These are phyloP conservation scores for Lycaena phlaeas DNA, from an alignment of 2,888 invertebrate genomes.

Conservation along the genomic window DNA sequence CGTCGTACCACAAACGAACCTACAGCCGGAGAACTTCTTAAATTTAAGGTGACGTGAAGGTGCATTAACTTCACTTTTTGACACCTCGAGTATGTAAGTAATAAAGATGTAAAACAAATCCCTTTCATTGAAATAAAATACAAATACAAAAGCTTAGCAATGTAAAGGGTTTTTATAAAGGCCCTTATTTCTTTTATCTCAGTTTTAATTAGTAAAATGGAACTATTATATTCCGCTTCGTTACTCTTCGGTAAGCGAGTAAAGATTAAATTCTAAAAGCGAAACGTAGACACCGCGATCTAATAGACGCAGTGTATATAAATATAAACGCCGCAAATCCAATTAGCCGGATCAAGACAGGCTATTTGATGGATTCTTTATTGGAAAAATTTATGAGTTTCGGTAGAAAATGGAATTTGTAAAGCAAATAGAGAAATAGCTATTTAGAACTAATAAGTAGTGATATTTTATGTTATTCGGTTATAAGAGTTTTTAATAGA, in stretches of 20 bases:
- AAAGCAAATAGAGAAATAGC: background rate
- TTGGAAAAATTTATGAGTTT: conserved; percentile 30
- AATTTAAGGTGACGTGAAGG: conserved; percentile 54
- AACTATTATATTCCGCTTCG: conserved; percentile 55
- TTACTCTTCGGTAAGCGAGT: conserved; percentile 31
- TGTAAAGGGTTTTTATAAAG: conserved; percentile 11
- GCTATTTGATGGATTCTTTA: conserved; percentile 35
- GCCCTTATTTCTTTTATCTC: conserved; percentile 23
- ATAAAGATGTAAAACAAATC: background rate
- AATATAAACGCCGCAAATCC: conserved; percentile 35
- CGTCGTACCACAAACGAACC: conserved; percentile 43
- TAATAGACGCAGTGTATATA: conserved; percentile 22
- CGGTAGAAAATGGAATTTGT: background rate
- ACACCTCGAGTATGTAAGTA: background rate
- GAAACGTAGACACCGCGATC: conserved; percentile 21
- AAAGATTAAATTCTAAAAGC: conserved; percentile 46
- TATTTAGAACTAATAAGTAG: too few relatives aligned
- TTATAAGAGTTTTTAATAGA: too few relatives aligned
- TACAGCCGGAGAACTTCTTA: conserved; percentile 64
- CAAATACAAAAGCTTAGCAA: conserved; percentile 46
- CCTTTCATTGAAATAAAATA: conserved; percentile 39
- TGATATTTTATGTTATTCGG: too few relatives aligned
- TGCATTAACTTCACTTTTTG: background rate
- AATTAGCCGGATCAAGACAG: conserved; percentile 53
- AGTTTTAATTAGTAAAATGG: conserved; percentile 68